Conservation (phyloP, 2,113 vertebrate species). For the Leucosticte australis region DNA sequence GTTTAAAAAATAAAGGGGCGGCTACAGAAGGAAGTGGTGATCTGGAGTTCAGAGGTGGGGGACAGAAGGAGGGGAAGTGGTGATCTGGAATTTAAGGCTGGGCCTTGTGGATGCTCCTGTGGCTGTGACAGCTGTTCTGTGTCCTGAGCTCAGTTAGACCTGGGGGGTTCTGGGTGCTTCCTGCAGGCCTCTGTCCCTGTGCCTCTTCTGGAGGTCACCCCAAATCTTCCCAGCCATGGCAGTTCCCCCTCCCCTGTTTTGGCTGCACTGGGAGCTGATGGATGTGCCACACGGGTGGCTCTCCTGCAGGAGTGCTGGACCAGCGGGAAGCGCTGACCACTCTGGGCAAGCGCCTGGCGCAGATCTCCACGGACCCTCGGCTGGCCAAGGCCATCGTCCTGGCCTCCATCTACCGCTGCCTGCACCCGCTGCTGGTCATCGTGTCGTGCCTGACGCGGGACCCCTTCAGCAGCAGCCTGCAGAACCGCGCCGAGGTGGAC, state of each 20-base stretch:
- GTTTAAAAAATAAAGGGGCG: neutral
- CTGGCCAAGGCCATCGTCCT: conserved; percentile 92
- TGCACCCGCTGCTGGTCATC: conserved; percentile 86
- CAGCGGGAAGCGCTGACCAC: conserved; percentile 84
- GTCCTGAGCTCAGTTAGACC: neutral
- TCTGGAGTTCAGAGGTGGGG: neutral
- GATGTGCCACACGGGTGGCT: neutral
- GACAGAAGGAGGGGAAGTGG: neutral
- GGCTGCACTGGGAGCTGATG: rapidly evolving
- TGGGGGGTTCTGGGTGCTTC: neutral
- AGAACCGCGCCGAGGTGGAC: conserved; percentile 83
- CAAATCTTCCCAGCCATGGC: neutral
- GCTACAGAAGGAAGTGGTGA: neutral
- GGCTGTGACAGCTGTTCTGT: neutral
- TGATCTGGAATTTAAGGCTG: neutral
- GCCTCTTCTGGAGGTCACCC: neutral
- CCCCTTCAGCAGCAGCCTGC: conserved; percentile 92
- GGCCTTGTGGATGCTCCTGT: neutral
- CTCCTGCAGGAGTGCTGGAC: conserved; percentile 86
- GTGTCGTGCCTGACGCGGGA: conserved; percentile 94
- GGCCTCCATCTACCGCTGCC: conserved; percentile 88
- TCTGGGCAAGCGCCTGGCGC: conserved; percentile 86
- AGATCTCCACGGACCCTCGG: conserved; percentile 91
- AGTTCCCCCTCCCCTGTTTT: rapidly evolving
- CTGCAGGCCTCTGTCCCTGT: neutral